Conservation (phyloP, 2,113 vertebrate species). For the Heterochromis multidens region DNA sequence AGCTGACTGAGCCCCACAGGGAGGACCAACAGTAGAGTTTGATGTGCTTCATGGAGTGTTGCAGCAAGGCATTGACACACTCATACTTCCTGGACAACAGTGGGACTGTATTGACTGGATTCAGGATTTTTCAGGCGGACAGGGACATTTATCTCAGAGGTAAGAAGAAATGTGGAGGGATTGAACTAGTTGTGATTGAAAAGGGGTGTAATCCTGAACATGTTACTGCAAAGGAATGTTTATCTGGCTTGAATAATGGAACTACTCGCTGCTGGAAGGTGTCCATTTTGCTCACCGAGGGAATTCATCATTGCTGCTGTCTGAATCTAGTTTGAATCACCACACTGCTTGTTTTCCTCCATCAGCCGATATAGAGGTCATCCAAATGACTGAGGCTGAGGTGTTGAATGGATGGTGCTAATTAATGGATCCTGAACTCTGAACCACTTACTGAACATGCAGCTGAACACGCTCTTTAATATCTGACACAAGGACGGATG, state of each 20-base stretch:
- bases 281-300: background rate
- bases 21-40: background rate
- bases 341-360: background rate
- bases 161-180: background rate
- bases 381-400: background rate
- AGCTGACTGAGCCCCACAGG: background rate
- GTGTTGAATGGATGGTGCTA: background rate
- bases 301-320: background rate
- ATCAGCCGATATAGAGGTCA: background rate
- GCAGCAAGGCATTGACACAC: background rate
- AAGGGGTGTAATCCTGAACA: background rate
- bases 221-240: background rate
- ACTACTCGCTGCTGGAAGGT: background rate
- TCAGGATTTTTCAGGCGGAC: background rate
- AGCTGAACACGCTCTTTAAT: background rate
- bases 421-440: background rate
- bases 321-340: background rate
- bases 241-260: background rate
- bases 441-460: fast-evolving
- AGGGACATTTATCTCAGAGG: background rate
- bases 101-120: background rate
- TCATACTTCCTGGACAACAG: background rate
- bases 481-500: background rate
- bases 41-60: background rate
- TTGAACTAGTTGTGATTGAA: background rate